These are phyloP conservation scores for Pilophorus perplexus DNA, from an alignment of 2,888 invertebrate genomes.

Conservation along the genomic window DNA sequence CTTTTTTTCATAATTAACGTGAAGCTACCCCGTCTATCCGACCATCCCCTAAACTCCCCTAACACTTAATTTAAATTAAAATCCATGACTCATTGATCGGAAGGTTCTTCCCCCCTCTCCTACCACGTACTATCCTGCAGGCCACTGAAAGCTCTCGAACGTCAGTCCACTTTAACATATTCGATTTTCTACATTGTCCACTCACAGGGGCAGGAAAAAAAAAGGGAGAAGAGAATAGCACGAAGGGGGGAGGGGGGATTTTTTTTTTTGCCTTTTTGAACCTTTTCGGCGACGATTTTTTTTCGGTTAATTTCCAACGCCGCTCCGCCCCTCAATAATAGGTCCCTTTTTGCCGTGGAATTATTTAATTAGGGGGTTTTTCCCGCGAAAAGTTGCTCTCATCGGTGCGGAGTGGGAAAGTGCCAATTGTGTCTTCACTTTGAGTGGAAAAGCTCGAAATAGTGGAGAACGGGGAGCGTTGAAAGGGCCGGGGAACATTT, in stretches of 20 bases:
- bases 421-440: constrained; percentile 1
- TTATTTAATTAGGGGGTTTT: constrained; percentile 27
- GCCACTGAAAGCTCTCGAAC: constrained; percentile 29
- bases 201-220: constrained; percentile 25
- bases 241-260: neutral
- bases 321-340: constrained; percentile 3
- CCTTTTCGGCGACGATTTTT: constrained; percentile 16
- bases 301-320: constrained; percentile 5
- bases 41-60: constrained; percentile 14
- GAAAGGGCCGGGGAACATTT: too few relatives aligned
- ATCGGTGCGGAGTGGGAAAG: too few relatives aligned
- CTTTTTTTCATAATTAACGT: constrained; percentile 45
- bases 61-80: constrained; percentile 46
- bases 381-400: too few relatives aligned
- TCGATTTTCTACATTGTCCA: constrained; percentile 45
- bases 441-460: too few relatives aligned
- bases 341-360: constrained; percentile 12
- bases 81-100: constrained; percentile 46
- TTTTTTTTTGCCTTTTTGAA: constrained; percentile 21
- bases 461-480: neutral
- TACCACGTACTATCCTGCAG: too few relatives aligned
- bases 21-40: constrained; percentile 6
- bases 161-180: constrained; percentile 43
- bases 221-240: neutral
- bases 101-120: constrained; percentile 22